Evolutionary conservation across 2,113 vertebrate species (phyloP).

Genomic region (Daphoenositta chrysoptera): DNA sequence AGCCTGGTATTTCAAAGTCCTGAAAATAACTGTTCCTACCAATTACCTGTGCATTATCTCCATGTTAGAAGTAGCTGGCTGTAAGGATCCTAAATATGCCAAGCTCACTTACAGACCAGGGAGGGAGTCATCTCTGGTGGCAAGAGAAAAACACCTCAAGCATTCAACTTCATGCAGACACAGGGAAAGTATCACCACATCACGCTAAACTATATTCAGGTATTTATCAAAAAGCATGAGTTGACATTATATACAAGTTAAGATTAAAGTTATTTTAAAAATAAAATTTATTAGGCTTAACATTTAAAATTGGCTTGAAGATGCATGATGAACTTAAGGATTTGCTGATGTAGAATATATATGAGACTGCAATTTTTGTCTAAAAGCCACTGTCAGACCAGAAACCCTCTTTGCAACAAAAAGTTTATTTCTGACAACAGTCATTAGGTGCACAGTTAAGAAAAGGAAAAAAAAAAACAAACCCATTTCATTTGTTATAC

Average conservation of each 20-base stretch:
- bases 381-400: not conserved
- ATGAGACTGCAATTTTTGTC: not conserved
- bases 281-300: not conserved
- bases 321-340: not conserved
- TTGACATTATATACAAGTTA: not conserved
- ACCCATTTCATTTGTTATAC: not conserved
- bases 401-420: not conserved
- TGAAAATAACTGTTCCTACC: not conserved
- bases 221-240: not conserved
- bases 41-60: not conserved
- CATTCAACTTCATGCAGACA: not conserved
- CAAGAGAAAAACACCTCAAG: not conserved
- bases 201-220: not conserved
- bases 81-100: not conserved
- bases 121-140: not conserved
- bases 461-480: not conserved
- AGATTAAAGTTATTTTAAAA: not conserved
- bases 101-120: not conserved
- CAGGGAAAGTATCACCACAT: not conserved
- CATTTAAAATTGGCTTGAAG: not conserved
- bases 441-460: not conserved
- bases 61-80: not conserved
- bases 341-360: not conserved
- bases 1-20: not conserved
- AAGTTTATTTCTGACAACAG: not conserved